Evolutionary conservation across 2,113 vertebrate genomes (phyloP).

Genomic region (Ornithorhynchus anatinus): DNA sequence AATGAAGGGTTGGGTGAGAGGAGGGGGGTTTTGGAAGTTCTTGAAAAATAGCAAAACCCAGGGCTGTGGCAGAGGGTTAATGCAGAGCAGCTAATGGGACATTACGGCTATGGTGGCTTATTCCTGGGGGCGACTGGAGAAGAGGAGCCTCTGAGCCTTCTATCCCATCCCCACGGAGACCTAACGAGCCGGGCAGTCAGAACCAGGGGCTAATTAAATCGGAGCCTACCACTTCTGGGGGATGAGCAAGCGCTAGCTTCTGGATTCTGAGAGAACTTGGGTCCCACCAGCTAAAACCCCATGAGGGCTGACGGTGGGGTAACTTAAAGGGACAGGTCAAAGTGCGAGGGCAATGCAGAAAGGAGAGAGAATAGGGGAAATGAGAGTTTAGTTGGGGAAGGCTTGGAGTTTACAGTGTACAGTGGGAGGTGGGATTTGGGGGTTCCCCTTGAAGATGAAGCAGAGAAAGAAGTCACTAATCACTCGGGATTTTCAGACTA

Average conservation of each 20-base stretch:
- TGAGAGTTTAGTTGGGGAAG: too few species aligned
- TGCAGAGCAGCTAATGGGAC: constrained; percentile 1
- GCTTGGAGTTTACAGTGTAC: too few species aligned
- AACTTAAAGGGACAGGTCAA: too few species aligned
- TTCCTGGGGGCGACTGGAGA: not conserved
- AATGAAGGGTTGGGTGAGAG: not conserved
- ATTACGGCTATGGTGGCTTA: not conserved
- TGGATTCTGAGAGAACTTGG: not conserved
- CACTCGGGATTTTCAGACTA: too few species aligned
- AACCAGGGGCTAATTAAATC: not conserved
- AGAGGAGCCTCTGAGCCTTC: constrained; percentile 20
- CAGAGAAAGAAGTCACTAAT: too few species aligned
- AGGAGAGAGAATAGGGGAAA: too few species aligned
- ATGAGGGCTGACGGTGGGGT: too few species aligned
- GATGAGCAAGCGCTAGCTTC: not conserved
- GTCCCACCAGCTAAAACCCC: too few species aligned
- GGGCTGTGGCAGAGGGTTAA: not conserved
- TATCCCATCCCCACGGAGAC: constrained; percentile 22
- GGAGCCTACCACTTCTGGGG: not conserved
- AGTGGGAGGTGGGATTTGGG: too few species aligned
- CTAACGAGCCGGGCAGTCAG: not conserved
- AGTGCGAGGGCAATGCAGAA: too few species aligned
- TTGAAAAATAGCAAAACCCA: not conserved
- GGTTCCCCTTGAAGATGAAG: too few species aligned
- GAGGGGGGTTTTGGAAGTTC: not conserved